Evolutionary conservation across 1,140 invertebrate species (phyloP), one percentile per base, ranked within the genome.

Genomic region (Aphaenogaster ashmeadi): DNA sequence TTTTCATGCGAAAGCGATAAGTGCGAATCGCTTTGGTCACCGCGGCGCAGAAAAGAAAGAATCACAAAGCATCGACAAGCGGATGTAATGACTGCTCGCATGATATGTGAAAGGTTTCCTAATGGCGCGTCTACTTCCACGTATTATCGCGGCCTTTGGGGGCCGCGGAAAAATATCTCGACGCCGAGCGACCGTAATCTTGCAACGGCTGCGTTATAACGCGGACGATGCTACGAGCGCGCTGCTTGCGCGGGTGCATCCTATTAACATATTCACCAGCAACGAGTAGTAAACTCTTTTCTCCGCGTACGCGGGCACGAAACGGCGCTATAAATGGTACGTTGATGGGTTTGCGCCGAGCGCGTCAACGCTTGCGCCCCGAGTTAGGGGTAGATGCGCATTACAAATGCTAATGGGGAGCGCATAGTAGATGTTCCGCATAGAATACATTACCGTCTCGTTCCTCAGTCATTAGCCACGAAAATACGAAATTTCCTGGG

Each of bases 391-490:
- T 91, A 89, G 90, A 89, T 89, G 90, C 91, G 92, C 94, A 95
- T 95, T 94, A 94, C 95, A 94, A 94, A 95, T 95, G 95, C 93
- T 95, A 95, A 95, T 95, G 92, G 93, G 91, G 88, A 93, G 92
- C 92, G 93, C 93, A 93, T 93, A 92, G 93, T 94, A 94, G 93
- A 94, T 93, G 93, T 94, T 94, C 91, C 92, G 92, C 93, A 91
- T 93, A 91, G 94, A 94, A 95, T 95, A 94, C 94, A 95, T 95
- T 95, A 95, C 91, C 90, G 92, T 93, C 92, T 93, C 94, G 93
- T 94, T 93, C 94, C 94, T 94, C 93, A 93, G 94, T 95, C 94
- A 95, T 95, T 94, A 95, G 93, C 93, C 93, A 86, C 89, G 88
- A 94, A 94, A 94, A 94, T 93, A 94, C 93, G 92, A 94, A 94